Percentiles rank a stretch among this genome's conserved stretches.
These are phyloP conservation scores for Dichetophora obliterata DNA, from an alignment of 2,888 invertebrate species.

Conservation along the genomic window DNA sequence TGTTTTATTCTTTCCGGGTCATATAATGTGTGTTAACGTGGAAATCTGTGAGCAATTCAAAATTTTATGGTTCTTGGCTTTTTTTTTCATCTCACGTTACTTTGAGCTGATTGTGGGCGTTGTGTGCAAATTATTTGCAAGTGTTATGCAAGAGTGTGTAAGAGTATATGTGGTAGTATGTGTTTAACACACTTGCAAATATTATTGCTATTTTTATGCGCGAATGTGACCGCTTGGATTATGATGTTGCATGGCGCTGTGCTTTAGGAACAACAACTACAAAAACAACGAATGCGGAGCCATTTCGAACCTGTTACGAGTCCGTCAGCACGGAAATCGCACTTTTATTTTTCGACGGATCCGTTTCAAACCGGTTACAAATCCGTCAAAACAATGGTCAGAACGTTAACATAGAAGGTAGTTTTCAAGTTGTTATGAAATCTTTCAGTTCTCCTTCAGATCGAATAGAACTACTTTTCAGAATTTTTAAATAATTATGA, in stretches of 20 bases:
- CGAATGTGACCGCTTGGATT: constrained; percentile 32
- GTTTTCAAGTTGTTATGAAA: no score
- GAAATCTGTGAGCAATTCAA: constrained; percentile 27
- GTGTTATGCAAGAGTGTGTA: background rate
- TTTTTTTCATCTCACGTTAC: background rate
- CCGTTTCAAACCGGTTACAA: no score
- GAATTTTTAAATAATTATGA: no score
- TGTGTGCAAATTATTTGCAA: background rate
- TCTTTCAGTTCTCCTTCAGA: no score
- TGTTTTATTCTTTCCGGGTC: constrained; percentile 11
- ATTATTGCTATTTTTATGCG: constrained; percentile 41
- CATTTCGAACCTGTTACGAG: no score
- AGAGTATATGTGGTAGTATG: constrained; percentile 28
- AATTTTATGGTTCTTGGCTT: constrained; percentile 15
- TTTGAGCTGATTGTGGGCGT: background rate
- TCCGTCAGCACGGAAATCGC: no score
- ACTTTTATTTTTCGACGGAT: no score
- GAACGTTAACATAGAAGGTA: no score
- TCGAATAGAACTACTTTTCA: no score
- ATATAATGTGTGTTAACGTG: constrained; percentile 32
- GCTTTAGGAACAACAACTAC: background rate
- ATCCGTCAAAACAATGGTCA: no score
- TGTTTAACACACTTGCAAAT: constrained; percentile 44
- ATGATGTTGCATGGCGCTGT: constrained; percentile 37
- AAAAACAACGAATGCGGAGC: background rate